A percentile compares a stretch with the other conserved stretches of the same genome.
Conservation (phyloP, 23 tunicate genomes). For the Halocynthia aurantium region DNA sequence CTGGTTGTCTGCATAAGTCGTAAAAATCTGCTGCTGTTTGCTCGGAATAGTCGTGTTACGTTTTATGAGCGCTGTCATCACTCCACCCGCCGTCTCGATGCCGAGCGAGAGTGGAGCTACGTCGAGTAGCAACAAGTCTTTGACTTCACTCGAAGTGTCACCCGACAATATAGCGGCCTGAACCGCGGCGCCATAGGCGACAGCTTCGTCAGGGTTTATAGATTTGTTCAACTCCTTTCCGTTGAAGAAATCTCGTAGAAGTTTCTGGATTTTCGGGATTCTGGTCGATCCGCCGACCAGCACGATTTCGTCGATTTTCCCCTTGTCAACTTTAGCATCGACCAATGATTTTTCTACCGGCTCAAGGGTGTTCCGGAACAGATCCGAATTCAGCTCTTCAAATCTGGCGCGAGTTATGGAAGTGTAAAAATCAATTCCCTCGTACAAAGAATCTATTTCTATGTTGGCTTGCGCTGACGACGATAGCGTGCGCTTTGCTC, state of each 20-base stretch:
- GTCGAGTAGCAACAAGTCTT: constrained; percentile 48
- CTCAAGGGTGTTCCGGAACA: constrained; percentile 71
- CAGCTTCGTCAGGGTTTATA: constrained; percentile 98
- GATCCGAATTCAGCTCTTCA: constrained; percentile 84
- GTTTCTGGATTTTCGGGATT: constrained; percentile 83
- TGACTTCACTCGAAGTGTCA: constrained; percentile 22
- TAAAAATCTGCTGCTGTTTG: constrained; percentile 45
- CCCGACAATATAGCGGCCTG: constrained; percentile 93
- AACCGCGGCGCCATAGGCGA: constrained; percentile 97
- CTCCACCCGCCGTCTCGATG: constrained; percentile 68
- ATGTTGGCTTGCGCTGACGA: constrained; percentile 77
- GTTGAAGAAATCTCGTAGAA: constrained; percentile 86
- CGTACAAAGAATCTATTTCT: constrained; percentile 78
- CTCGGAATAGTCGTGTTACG: constrained; percentile 50
- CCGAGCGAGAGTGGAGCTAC: constrained; percentile 73
- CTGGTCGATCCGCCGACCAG: constrained; percentile 97
- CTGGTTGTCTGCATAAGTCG: constrained; percentile 71
- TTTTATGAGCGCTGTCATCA: constrained; percentile 59
- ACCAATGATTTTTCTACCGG: constrained; percentile 86
- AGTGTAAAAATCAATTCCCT: constrained; percentile 86
- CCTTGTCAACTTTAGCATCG: constrained; percentile 69
- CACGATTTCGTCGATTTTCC: constrained; percentile 85
- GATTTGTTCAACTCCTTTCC: constrained; percentile 88
- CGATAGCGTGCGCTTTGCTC: constrained; percentile 76
- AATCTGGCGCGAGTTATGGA: constrained; percentile 79